phyloP scores from a whole-genome alignment of 2,888 invertebrate genomes.

The Capitulum mitella region DNA sequence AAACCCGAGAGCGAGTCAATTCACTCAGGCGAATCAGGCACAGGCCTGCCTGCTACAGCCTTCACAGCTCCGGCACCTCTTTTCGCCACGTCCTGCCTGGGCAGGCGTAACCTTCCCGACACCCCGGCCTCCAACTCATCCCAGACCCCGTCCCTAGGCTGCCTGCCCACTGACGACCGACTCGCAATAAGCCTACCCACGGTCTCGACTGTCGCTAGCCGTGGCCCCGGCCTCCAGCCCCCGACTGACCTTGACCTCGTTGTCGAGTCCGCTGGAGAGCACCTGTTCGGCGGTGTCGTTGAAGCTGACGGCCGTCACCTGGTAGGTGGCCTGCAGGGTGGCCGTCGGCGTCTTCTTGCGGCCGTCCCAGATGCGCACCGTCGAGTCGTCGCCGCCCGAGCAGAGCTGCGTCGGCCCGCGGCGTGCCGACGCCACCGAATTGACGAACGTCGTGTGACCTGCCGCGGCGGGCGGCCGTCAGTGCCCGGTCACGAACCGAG shows the following conservation, averaged over 20 bases:
- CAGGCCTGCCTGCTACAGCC: no score
- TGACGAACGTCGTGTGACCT: slow-evolving; percentile 54
- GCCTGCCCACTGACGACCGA: no score
- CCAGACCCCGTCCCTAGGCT: no score
- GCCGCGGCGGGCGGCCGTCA: background rate
- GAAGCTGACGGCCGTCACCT: slow-evolving; percentile 76
- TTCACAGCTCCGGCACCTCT: no score
- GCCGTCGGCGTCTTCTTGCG: slow-evolving; percentile 70
- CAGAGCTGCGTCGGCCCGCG: slow-evolving; percentile 84
- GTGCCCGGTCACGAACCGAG: no score
- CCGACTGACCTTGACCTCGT: slow-evolving; percentile 68
- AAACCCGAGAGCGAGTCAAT: no score
- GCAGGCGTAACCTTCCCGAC: no score
- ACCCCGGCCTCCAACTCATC: no score
- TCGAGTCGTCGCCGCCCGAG: slow-evolving; percentile 91
- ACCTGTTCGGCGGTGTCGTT: slow-evolving; percentile 94
- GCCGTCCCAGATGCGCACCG: slow-evolving; percentile 86
- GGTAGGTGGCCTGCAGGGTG: slow-evolving; percentile 49
- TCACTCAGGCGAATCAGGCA: no score
- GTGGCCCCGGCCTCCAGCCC: background rate
- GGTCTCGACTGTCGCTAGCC: no score
- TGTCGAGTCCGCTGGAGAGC: slow-evolving; percentile 91
- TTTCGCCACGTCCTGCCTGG: no score
- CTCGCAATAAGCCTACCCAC: no score
- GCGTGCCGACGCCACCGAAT: slow-evolving; percentile 57